Evolutionary conservation across 1,140 invertebrate species (phyloP), one percentile per base, ranked within the genome.

Genomic region (Notospermus geniculatus): DNA sequence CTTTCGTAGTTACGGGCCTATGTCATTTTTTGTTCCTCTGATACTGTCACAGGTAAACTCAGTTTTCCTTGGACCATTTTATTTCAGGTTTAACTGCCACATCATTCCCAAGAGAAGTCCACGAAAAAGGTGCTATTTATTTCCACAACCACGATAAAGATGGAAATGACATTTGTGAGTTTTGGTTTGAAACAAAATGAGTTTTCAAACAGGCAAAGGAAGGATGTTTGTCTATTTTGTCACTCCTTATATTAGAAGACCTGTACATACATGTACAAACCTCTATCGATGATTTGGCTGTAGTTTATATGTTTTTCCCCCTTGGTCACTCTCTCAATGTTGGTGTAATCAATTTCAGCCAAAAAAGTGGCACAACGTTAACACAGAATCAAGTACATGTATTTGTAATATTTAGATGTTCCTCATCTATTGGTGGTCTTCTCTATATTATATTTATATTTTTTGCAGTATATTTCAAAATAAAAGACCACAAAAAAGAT

Each of bases 121-220:
- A 93, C 41, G 85, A 89, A 39, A 87, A 88, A 71, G 92, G 92
- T 32, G 84, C 86, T 0, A 83, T 91, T 41, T 95, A 89, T 77
- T 85, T 87, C 19, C 86, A 87, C 66, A 89, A 89, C 30, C 82
- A 85, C 71, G 93, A 96, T 78, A 86, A 88, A 63, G 91, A 94
- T 82, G 92, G 90, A 1, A 88, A 88, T 45, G 64, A 65, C 59
- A 72, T 80, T 27, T 73, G 78, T 79, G 72, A 75, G 72, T 66
- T 92, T n/a, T n/a, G n/a, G n/a, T n/a, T n/a, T n/a, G n/a, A n/a
- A n/a, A n/a, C n/a, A n/a, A n/a, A n/a, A n/a, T n/a, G n/a, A n/a
- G n/a, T n/a, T n/a, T n/a, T n/a, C n/a, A n/a, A n/a, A n/a, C n/a
- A n/a, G n/a, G n/a, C n/a, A n/a, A n/a, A n/a, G n/a, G n/a, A n/a